A percentile compares a stretch with the other conserved stretches of the same genome.
These are phyloP conservation scores for Falco rusticolus DNA, from an alignment of 2,797 vertebrate species.

Conservation along the genomic window DNA sequence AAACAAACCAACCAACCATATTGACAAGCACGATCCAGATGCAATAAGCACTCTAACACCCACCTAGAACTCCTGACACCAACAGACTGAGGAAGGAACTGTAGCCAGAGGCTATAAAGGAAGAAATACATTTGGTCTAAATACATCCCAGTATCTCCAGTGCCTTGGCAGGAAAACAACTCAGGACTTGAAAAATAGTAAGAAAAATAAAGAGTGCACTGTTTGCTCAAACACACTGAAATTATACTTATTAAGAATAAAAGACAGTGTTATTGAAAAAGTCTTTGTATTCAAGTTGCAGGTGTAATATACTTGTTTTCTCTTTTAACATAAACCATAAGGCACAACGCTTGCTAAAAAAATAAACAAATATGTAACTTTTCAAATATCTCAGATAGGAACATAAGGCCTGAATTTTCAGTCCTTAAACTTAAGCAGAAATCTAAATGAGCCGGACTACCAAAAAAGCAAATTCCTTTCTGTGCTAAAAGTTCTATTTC, in stretches of 20 bases:
- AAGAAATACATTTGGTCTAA: background rate
- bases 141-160: background rate
- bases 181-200: background rate
- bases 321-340: background rate
- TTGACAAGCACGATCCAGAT: background rate
- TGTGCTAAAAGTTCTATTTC: background rate
- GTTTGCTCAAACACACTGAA: background rate
- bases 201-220: background rate
- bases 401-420: background rate
- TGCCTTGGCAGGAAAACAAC: background rate
- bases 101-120: background rate
- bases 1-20: background rate
- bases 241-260: background rate
- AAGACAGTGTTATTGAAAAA: background rate
- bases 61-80: background rate
- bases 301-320: background rate
- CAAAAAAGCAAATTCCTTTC: background rate
- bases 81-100: background rate
- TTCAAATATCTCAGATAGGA: background rate
- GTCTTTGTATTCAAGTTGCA: background rate
- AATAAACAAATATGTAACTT: background rate
- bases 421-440: background rate
- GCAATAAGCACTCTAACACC: background rate
- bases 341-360: background rate
- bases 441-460: background rate